These are phyloP conservation scores for Neopipo cinnamomea DNA, from an alignment of 2,113 vertebrate species.

Conservation along the genomic window DNA sequence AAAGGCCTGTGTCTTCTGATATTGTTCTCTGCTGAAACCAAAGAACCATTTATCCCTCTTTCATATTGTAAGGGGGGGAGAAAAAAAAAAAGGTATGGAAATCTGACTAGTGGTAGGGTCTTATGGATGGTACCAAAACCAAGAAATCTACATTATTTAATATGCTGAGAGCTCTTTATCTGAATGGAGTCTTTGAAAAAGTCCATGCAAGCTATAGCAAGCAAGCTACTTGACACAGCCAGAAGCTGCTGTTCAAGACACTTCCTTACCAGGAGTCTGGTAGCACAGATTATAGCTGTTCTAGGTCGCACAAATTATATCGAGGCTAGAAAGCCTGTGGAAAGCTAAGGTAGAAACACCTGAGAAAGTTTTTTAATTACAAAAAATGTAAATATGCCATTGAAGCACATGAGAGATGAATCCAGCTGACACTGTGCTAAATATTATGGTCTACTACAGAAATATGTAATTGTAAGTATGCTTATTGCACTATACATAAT, in stretches of 20 bases:
- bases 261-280: background rate
- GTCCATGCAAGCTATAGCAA: background rate
- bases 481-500: constrained; percentile 13
- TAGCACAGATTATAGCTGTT: background rate
- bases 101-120: background rate
- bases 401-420: background rate
- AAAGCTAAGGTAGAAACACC: background rate
- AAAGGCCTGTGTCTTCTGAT: background rate
- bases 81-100: background rate
- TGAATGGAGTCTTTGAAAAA: background rate
- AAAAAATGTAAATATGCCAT: background rate
- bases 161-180: background rate
- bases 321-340: background rate
- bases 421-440: background rate
- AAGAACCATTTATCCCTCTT: background rate
- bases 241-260: background rate
- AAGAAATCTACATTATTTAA: background rate
- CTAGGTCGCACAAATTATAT: background rate
- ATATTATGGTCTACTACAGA: background rate
- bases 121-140: background rate
- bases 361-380: background rate
- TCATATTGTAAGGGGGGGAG: background rate
- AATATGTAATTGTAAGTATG: background rate
- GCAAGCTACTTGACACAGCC: background rate
- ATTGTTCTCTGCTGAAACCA: background rate